Evolutionary conservation across 2,113 vertebrate genomes (phyloP), one percentile per base, ranked within the genome.

Genomic region (Dinomys branickii): DNA sequence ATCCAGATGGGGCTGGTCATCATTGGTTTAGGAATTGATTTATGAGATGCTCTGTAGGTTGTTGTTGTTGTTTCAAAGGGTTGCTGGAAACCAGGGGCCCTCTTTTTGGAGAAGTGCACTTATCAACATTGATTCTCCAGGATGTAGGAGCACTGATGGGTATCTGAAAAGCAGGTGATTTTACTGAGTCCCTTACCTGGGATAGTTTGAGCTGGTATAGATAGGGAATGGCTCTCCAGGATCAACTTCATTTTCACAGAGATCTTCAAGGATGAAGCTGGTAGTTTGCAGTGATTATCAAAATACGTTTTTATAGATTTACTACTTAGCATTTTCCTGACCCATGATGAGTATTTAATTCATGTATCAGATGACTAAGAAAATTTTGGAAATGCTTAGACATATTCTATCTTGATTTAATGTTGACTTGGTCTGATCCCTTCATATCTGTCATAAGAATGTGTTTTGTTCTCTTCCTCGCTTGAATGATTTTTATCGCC

Each of bases 11-110:
- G 17, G 1, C 16, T n/a, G 16, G 71, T 47, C 3, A 24, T 33
- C 8, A 24, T 1, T 41, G 9, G 2, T 17, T 1, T 28, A 16
- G 24, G 26, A 85, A 26, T 5, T 78, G 38, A 7, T 52, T 54
- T 65, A 30, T 14, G 17, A 86, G 67, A n/a, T 38, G 33, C 3
- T 41, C 41, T 73, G 22, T 5, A 14, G 7, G 59, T 84, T 52
- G 10, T 5, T 33, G 20, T 17, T 22, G 13, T 20, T 84, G 16
- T 61, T 88, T 52, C 3, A 0, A 38, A 71, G 86, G n/a, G 28
- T 13, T 14, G n/a, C 2, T 26, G 90, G 58, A 17, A 6, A 7
- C 1, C 17, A 17, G 1, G 24, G 47, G 2, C 47, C 61, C 1
- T 38, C 13, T 30, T 50, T 56, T 13, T 20, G 59, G 4, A 75